Base-by-base conservation (phyloP, 2,888 invertebrate genomes). In the Parnassius mnemosyne region DNA sequence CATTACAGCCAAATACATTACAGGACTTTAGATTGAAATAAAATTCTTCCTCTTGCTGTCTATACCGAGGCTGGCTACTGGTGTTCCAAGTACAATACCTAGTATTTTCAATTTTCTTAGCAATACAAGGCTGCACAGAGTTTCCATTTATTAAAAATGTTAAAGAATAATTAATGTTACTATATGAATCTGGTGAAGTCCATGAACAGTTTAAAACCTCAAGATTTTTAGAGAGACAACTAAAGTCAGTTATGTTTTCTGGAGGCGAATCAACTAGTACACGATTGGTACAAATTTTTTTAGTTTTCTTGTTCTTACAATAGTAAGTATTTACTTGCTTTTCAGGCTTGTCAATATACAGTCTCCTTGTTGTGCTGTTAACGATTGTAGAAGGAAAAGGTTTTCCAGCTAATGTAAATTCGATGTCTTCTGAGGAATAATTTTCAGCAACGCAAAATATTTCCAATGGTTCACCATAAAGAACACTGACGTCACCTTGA, bases 171-270 rank as follows among this genome's bases (percentile, higher is more conserved):
- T 77, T 79, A 43, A 81, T 78, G 46, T 68, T 71, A 68, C 80
- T 83, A 47, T 63, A 94, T 85, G 89, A 68, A 2, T 75, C 73
- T 1, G 94, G 93, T 53, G 92, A 88, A 0, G 92, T 93, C 95
- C 97, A 97, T 1, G 93, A 92, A 77, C 97, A 97, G 12, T 93
- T 94, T 69, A 97, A 85, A 71, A 93, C 93, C 59, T 95, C 93
- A 86, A 95, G 95, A 79, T 97, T 96, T 68, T 93, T 87, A 11
- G 96, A 95, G 56, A 94, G 84, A 76, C 97, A 97, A 41, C 86
- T 85, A 74, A 97, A 96, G 78, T 96, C 94, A 10, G 86, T 82
- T 3, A 96, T 94, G 69, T 92, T 81, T 64, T 88, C 78, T 0
- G 97, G 97, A 60, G 92, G 87, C 50, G 88, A 85, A 50, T 93